Evolutionary conservation across 2,113 vertebrate genomes (phyloP).

Genomic region (Passer domesticus): DNA sequence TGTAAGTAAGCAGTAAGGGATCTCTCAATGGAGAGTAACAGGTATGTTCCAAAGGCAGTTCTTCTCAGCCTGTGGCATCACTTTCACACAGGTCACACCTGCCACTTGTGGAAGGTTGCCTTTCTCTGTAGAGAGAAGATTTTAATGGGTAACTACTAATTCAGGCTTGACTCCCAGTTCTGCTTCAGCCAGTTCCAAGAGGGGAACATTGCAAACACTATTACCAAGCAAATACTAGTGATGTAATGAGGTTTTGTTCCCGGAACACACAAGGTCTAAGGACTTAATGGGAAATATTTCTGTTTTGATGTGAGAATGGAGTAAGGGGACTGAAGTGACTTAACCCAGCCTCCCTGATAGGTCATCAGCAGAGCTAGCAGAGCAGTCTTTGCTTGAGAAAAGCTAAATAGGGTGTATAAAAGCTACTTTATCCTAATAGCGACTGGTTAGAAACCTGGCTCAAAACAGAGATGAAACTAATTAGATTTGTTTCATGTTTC

Average conservation of each 20-base stretch:
- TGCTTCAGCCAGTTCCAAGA: not conserved
- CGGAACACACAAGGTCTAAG: not conserved
- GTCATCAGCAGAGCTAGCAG: not conserved
- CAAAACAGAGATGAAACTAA: not conserved
- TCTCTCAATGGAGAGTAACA: not conserved
- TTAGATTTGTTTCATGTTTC: not conserved
- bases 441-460: not conserved
- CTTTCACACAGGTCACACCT: not conserved
- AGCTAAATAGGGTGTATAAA: not conserved
- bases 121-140: not conserved
- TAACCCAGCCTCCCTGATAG: not conserved
- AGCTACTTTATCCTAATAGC: not conserved
- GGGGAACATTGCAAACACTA: accelerated
- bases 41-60: not conserved
- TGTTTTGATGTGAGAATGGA: not conserved
- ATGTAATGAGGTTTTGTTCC: not conserved
- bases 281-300: not conserved
- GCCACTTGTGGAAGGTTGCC: not conserved
- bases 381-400: not conserved
- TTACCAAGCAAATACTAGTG: not conserved
- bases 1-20: not conserved
- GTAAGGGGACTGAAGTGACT: not conserved
- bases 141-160: not conserved
- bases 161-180: not conserved
- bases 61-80: not conserved